phyloP scores from a whole-genome alignment of 92 coral and sea anemone genomes.

The Porites lobata region DNA sequence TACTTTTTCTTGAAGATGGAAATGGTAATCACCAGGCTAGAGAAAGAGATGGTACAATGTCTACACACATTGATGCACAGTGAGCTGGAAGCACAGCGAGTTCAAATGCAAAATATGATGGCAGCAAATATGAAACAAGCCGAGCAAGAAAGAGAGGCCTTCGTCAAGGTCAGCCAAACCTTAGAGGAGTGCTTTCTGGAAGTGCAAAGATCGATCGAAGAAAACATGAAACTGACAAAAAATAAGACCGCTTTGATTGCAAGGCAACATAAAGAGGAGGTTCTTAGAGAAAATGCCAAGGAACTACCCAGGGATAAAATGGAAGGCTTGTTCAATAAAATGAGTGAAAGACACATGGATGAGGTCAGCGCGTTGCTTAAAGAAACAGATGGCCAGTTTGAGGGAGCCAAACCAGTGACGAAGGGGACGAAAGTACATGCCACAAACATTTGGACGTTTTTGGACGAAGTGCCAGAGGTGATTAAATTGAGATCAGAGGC shows the following conservation, averaged over 20 bases:
- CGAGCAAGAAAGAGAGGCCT: too few relatives aligned
- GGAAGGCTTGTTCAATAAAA: background rate
- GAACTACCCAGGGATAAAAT: background rate
- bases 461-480: conserved; percentile 7
- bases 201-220: conserved; percentile 14
- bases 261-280: background rate
- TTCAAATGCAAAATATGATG: too few relatives aligned
- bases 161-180: too few relatives aligned
- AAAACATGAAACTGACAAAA: conserved; percentile 9
- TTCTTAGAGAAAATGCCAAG: background rate
- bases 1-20: conserved; percentile 34
- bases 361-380: background rate
- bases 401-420: background rate
- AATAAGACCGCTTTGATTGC: background rate
- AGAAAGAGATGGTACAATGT: conserved; percentile 32
- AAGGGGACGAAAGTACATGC: background rate
- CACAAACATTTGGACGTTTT: too few relatives aligned
- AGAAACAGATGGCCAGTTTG: background rate
- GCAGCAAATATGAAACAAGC: too few relatives aligned
- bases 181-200: background rate
- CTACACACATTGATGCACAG: conserved; percentile 34
- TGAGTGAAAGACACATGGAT: background rate
- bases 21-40: conserved; percentile 30
- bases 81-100: conserved; percentile 21
- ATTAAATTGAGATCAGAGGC: background rate